phyloP scores from a whole-genome alignment of 2,113 vertebrate species.

The Aegypius monachus region DNA sequence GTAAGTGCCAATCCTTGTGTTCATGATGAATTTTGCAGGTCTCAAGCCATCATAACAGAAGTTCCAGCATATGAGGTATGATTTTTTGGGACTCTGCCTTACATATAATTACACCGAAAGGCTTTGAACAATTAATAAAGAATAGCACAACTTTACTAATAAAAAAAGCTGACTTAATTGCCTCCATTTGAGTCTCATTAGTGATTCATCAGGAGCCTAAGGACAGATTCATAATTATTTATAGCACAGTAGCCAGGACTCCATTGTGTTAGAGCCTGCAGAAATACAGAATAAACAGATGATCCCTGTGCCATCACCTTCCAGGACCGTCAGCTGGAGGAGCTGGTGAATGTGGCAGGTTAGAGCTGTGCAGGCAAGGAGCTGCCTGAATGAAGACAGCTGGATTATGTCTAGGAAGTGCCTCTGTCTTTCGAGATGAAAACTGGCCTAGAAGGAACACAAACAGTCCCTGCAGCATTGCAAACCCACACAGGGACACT shows the following conservation, averaged over 20 bases:
- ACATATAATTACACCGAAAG: not conserved
- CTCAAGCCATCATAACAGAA: not conserved
- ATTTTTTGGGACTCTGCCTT: not conserved
- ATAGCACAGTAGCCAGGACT: not conserved
- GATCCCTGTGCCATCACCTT: not conserved
- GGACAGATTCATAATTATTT: slow-evolving; percentile 4
- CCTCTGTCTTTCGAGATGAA: not conserved
- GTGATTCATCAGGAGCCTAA: not conserved
- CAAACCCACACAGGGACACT: not conserved
- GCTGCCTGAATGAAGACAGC: not conserved
- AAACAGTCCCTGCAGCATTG: not conserved
- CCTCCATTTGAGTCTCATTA: slow-evolving; percentile 10
- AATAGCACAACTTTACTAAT: not conserved
- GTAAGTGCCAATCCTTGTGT: not conserved
- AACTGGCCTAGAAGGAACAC: not conserved
- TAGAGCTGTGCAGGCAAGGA: not conserved
- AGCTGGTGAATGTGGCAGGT: not conserved
- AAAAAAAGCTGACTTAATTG: slow-evolving; percentile 7
- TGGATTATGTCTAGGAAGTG: not conserved
- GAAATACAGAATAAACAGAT: not conserved
- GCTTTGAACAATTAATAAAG: not conserved
- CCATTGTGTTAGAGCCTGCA: not conserved
- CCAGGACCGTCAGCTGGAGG: not conserved
- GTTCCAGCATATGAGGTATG: not conserved
- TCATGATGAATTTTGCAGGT: not conserved